Percentiles rank a stretch among this genome's conserved stretches.
These are phyloP conservation scores for Melospiza melodia DNA, from an alignment of 2,113 vertebrate genomes.

Conservation along the genomic window DNA sequence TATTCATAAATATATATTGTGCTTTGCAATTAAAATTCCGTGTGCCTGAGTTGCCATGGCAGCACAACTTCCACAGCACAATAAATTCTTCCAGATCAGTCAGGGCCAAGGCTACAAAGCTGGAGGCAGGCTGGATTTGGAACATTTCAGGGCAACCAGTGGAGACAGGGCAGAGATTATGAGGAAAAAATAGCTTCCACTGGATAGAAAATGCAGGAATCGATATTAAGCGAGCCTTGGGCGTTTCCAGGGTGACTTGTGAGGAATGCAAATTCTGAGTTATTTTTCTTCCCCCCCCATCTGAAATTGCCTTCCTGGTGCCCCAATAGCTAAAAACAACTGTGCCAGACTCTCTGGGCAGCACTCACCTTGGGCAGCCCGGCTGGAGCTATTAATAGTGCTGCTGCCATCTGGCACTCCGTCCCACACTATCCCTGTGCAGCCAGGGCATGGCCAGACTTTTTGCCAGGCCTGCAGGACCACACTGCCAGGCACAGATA, in stretches of 20 bases:
- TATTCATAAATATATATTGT: constrained; percentile 57
- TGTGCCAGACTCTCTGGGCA: constrained; percentile 44
- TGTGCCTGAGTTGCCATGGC: constrained; percentile 69
- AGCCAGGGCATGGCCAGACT: constrained; percentile 47
- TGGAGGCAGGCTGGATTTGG: background rate
- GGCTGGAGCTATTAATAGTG: constrained; percentile 76
- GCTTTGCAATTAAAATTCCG: constrained; percentile 68
- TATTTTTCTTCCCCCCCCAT: background rate
- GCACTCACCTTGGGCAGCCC: constrained; percentile 59
- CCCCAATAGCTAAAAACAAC: constrained; percentile 46
- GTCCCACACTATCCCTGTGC: constrained; percentile 61
- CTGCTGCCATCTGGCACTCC: constrained; percentile 77
- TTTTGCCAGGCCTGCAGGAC: constrained; percentile 47
- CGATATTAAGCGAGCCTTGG: background rate
- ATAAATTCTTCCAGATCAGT: constrained; percentile 53
- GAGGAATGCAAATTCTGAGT: background rate
- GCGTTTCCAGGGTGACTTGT: background rate
- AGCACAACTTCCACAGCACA: constrained; percentile 60
- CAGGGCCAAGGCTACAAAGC: background rate
- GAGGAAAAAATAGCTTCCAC: background rate
- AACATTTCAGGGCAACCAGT: background rate
- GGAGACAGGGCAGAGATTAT: background rate
- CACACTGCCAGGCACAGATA: constrained; percentile 45
- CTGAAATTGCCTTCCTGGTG: background rate
- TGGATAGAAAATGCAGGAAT: background rate